Base-by-base conservation (phyloP, 1,140 invertebrate genomes). In the Oryctes rhinoceros region DNA sequence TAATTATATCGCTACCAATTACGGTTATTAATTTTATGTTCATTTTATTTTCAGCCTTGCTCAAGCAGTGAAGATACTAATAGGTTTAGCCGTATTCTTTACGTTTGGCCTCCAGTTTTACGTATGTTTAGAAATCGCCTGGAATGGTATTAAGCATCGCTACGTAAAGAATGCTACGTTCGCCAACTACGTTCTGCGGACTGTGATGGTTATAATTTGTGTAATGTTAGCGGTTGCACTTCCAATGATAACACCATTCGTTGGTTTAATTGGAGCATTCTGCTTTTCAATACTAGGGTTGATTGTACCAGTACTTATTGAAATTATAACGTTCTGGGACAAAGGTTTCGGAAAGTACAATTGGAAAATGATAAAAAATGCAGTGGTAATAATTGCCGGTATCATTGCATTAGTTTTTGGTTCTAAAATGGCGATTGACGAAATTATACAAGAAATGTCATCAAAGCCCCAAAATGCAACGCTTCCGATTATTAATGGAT, bases 71-170 rank as follows among this genome's bases (percentile, higher is more conserved):
- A 94, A 96, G 88, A 88, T 98, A 53, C 89, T 96, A 49, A 97
- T 99, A 85, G 94, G 92, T 0, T 85, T 97, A 13, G 95, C 96
- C 1, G 96, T 99, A 3, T 98, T 95, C 86, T 95, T 96, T 85
- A 97, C 96, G 0, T 99, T 97, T 87, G 96, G 95, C n/a, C 91
- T 99, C 59, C 98, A 99, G 88, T 96, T 98, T 85, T 99, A 96
- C 87, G 97, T 99, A 1, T 97, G 97, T 85, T 88, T 96, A 24
- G 94, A 96, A 85, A 96, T 96, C 80, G 91, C 90, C 59, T 95
- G 94, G 94, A 91, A 91, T 85, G 88, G 87, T 47, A 89, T 96
- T 49, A 95, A 96, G 85, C 91, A 94, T 1, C 90, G 89, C 78
- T 95, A 91, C 85, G 88, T 89, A 10, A 93, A 93, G 82, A 90